phyloP scores from a whole-genome alignment of 2,888 invertebrate species.

The Aquatica leii region DNA sequence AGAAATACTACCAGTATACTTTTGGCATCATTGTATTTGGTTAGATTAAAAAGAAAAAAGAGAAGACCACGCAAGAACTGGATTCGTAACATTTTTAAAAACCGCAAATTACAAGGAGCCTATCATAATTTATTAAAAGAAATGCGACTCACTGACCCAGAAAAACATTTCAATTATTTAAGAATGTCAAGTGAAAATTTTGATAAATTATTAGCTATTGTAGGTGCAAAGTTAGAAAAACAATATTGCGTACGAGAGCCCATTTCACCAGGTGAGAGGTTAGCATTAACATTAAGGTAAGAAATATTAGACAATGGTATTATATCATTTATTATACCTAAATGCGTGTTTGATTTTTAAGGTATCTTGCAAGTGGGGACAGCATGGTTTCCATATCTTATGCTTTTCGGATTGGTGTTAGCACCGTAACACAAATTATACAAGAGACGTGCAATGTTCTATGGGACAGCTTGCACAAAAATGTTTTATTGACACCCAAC shows the following conservation, averaged over 20 bases:
- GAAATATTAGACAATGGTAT: constrained; percentile 1
- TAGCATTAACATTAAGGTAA: constrained; percentile 8
- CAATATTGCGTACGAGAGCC: background rate
- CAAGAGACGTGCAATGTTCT: constrained; percentile 2
- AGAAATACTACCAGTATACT: background rate
- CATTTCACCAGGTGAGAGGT: constrained; percentile 1
- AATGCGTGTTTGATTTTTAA: background rate
- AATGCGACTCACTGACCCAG: constrained; percentile 2
- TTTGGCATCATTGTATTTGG: constrained; percentile 2
- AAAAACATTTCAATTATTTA: constrained; percentile 12
- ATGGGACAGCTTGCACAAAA: constrained; percentile 8
- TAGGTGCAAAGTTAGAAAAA: background rate
- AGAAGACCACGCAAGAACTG: constrained; percentile 5
- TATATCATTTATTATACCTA: constrained; percentile 5
- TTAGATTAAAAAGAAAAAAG: constrained; percentile 3
- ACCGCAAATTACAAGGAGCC: background rate
- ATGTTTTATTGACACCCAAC: background rate
- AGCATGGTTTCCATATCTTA: constrained; percentile 9
- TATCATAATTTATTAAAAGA: constrained; percentile 9
- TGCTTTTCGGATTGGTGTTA: constrained; percentile 12
- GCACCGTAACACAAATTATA: constrained; percentile 4
- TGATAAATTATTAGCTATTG: constrained; percentile 9
- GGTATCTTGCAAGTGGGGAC: constrained; percentile 11
- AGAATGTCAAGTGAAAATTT: constrained; percentile 4
- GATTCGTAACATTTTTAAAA: constrained; percentile 1